Percentiles rank a stretch among this genome's conserved stretches.
Conservation (phyloP, 2,888 invertebrate genomes). For the Synanthedon vespiformis region DNA sequence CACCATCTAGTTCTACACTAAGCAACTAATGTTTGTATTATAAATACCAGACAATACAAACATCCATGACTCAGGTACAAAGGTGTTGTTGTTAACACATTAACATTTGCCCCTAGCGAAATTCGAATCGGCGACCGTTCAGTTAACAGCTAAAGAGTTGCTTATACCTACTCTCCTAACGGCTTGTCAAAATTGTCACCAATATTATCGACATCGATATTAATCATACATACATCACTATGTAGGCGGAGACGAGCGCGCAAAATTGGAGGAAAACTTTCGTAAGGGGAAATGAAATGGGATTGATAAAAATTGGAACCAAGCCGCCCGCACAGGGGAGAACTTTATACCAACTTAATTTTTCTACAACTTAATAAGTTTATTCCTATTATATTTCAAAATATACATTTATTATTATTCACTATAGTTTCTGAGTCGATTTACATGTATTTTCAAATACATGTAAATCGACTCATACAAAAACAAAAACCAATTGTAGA, state of each 20-base stretch:
- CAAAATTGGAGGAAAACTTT: conserved; percentile 70
- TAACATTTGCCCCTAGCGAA: too few relatives aligned
- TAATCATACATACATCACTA: conserved; percentile 28
- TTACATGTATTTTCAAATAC: too few relatives aligned
- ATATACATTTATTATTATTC: background rate
- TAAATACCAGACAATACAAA: too few relatives aligned
- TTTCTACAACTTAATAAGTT: background rate
- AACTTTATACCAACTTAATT: conserved; percentile 11
- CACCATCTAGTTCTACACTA: too few relatives aligned
- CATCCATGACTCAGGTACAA: too few relatives aligned
- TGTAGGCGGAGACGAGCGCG: conserved; percentile 45
- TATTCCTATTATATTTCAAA: background rate
- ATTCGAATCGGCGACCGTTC: too few relatives aligned
- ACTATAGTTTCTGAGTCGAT: too few relatives aligned
- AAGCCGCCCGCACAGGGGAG: conserved; percentile 54
- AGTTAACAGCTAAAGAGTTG: too few relatives aligned
- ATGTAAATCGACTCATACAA: too few relatives aligned
- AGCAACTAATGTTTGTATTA: too few relatives aligned
- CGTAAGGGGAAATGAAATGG: conserved; percentile 71
- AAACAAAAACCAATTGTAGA: too few relatives aligned
- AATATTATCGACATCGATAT: conserved; percentile 9
- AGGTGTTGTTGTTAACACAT: too few relatives aligned
- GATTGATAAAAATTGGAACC: conserved; percentile 72
- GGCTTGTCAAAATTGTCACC: background rate
- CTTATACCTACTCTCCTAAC: background rate